phyloP scores from a whole-genome alignment of 2,113 vertebrate species.

The Fulmarus glacialis region DNA sequence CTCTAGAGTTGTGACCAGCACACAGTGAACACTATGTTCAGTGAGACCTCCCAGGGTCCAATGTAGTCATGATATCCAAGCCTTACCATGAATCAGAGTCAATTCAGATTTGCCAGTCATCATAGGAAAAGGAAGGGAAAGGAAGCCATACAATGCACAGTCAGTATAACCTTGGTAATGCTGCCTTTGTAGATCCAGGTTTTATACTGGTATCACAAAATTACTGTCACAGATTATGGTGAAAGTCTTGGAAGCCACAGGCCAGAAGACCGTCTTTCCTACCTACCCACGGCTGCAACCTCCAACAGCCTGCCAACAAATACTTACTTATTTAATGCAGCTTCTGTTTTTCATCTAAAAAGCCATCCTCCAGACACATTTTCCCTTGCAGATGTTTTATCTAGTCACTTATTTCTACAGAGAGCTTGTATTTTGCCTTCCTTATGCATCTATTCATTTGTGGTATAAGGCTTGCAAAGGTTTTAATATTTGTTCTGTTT shows the following conservation, averaged over 20 bases:
- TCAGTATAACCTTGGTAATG: neutral
- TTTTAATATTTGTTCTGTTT: slow-evolving; percentile 16
- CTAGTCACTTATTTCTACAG: neutral
- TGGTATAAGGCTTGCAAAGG: neutral
- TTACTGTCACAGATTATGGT: neutral
- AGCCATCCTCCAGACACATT: neutral
- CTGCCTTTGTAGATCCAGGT: neutral
- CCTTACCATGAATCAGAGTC: neutral
- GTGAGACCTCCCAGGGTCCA: neutral
- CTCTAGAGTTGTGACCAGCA: neutral
- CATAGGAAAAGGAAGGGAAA: neutral
- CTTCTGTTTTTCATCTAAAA: neutral
- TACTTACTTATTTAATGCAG: neutral
- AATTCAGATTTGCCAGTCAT: neutral
- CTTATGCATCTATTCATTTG: neutral
- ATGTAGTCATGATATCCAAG: neutral
- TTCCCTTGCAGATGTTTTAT: neutral
- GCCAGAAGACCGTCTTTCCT: neutral
- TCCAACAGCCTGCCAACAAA: neutral
- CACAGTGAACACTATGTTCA: neutral
- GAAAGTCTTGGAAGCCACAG: neutral
- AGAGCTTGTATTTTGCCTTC: neutral
- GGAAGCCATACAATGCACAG: neutral
- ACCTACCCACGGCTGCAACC: neutral
- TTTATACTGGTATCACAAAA: neutral